Conservation (phyloP, 2,888 invertebrate genomes). For the Eupithecia exiguata region DNA sequence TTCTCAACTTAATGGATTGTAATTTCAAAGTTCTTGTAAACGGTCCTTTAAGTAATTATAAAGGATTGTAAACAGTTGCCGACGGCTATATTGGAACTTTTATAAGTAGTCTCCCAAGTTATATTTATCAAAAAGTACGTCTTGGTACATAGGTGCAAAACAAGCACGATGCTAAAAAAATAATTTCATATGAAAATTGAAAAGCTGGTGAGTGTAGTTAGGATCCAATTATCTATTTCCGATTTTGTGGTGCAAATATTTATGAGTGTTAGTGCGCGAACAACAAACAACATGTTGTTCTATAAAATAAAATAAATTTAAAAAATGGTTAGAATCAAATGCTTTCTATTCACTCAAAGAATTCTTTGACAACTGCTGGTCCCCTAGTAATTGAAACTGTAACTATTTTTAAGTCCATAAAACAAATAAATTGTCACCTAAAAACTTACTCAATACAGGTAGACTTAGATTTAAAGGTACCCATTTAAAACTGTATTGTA, state of each 20-base stretch:
- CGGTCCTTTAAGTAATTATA: conserved; percentile 23
- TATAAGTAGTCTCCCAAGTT: not conserved
- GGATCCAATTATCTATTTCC: not conserved
- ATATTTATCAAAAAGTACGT: not conserved
- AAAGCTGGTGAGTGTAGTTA: no score
- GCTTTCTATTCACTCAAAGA: no score
- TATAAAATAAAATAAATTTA: no score
- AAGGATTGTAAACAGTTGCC: conserved; percentile 21
- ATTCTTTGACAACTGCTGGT: no score
- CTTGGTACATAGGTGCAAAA: not conserved
- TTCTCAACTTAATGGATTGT: conserved; percentile 24
- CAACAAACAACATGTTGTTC: not conserved
- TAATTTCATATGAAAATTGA: not conserved
- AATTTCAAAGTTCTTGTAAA: conserved; percentile 25
- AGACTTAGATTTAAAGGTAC: no score
- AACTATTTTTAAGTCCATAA: no score
- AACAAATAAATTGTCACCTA: no score
- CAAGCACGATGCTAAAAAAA: not conserved
- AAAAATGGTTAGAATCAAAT: no score
- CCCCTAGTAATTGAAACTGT: no score
- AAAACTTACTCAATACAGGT: no score
- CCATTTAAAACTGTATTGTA: no score
- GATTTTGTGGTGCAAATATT: not conserved
- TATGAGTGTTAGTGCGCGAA: not conserved
- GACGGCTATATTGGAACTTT: conserved; percentile 17